Percentiles rank a stretch among this genome's conserved stretches.
Evolutionary conservation across 35 echinoderm and acorn worm genomes (phyloP).

Genomic region (Ptychodera flava): DNA sequence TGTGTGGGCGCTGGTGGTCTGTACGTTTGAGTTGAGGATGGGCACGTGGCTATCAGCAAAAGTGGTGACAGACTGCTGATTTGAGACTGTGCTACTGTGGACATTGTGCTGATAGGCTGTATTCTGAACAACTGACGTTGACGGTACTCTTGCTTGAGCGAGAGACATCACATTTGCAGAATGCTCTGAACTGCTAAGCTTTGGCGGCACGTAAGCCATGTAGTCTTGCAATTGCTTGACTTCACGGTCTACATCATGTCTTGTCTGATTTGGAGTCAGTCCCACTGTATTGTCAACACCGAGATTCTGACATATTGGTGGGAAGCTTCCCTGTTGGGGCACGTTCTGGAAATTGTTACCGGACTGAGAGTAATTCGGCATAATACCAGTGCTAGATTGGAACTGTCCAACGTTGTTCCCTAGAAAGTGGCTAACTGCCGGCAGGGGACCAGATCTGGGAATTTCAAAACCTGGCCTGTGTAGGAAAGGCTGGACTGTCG

Average conservation of each 20-base stretch:
- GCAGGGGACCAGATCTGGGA: background rate
- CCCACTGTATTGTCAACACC: background rate
- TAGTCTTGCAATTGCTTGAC: background rate
- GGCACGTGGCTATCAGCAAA: too few species aligned
- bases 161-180: too few species aligned
- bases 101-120: too few species aligned
- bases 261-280: background rate
- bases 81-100: too few species aligned
- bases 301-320: background rate
- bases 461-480: background rate
- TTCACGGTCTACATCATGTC: background rate
- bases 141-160: too few species aligned
- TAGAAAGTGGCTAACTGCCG: background rate
- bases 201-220: background rate
- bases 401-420: background rate
- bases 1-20: too few species aligned
- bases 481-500: background rate
- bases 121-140: too few species aligned
- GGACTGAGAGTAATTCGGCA: background rate
- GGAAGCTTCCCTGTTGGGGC: background rate
- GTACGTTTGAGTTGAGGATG: too few species aligned
- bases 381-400: background rate
- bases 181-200: background rate
- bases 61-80: too few species aligned
- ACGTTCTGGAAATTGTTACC: background rate